phyloP scores from a whole-genome alignment of 2,113 vertebrate genomes.

The Hiodon alosoides region DNA sequence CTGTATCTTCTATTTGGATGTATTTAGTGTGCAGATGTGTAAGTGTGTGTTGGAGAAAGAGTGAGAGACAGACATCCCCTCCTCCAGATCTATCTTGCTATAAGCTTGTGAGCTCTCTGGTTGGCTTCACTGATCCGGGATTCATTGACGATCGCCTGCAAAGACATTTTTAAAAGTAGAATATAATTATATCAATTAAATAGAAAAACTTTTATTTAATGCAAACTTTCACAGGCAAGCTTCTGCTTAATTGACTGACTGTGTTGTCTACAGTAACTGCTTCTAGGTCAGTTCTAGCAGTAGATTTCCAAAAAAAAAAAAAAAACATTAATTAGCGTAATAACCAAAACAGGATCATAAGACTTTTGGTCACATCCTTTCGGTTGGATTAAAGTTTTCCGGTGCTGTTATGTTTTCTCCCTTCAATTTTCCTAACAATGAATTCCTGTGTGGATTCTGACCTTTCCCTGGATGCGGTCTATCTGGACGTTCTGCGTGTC shows the following conservation, averaged over 20 bases:
- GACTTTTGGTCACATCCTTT: background rate
- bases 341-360: background rate
- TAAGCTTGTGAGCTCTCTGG: constrained; percentile 67
- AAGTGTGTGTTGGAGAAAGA: constrained; percentile 1
- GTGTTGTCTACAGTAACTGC: too few relatives aligned
- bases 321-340: background rate
- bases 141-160: constrained; percentile 61
- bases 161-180: constrained; percentile 16
- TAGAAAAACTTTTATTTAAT: too few relatives aligned
- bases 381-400: background rate
- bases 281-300: too few relatives aligned
- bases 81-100: constrained; percentile 41
- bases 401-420: background rate
- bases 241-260: too few relatives aligned
- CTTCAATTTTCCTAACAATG: background rate
- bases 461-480: constrained; percentile 58
- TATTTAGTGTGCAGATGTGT: too few relatives aligned
- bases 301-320: too few relatives aligned
- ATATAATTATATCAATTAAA: too few relatives aligned
- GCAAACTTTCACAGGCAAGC: too few relatives aligned
- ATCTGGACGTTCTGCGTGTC: constrained; percentile 66
- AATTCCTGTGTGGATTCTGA: constrained; percentile 24
- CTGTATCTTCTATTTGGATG: too few relatives aligned
- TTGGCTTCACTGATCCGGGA: constrained; percentile 69
- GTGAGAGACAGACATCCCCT: background rate